phyloP scores from a whole-genome alignment of 1,140 invertebrate species.

The Cotesia typhae region DNA sequence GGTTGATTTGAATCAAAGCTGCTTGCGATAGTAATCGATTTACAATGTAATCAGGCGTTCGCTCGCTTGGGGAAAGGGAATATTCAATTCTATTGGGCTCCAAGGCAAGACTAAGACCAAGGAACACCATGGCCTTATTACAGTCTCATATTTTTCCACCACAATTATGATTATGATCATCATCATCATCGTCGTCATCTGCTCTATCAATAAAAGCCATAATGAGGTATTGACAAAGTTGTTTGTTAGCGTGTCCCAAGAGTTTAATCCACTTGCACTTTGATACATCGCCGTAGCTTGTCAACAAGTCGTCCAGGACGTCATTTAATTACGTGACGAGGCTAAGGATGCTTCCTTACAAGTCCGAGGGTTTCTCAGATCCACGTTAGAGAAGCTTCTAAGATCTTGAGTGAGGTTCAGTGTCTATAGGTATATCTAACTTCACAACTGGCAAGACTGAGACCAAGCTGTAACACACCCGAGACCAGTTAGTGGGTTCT shows the following conservation, averaged over 20 bases:
- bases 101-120: neutral
- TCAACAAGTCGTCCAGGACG: slow-evolving; percentile 54
- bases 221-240: slow-evolving; percentile 8
- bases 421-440: neutral
- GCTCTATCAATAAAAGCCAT: neutral
- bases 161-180: neutral
- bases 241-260: neutral
- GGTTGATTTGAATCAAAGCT: slow-evolving; percentile 21
- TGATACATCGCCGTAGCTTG: slow-evolving; percentile 55
- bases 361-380: slow-evolving; percentile 19
- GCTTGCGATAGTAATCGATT: slow-evolving; percentile 18
- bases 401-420: neutral
- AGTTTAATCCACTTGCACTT: slow-evolving; percentile 50
- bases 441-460: slow-evolving; percentile 29
- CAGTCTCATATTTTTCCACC: too few species aligned
- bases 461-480: slow-evolving; percentile 36
- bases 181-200: neutral
- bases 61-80: neutral
- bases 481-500: slow-evolving; percentile 23
- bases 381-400: neutral
- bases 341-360: slow-evolving; percentile 36
- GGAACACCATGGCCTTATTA: too few species aligned
- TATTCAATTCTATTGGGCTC: neutral
- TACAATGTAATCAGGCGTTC: slow-evolving; percentile 8
- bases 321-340: slow-evolving; percentile 62